Evolutionary conservation across 1,140 invertebrate genomes (phyloP).

Genomic region (Bombus polaris): DNA sequence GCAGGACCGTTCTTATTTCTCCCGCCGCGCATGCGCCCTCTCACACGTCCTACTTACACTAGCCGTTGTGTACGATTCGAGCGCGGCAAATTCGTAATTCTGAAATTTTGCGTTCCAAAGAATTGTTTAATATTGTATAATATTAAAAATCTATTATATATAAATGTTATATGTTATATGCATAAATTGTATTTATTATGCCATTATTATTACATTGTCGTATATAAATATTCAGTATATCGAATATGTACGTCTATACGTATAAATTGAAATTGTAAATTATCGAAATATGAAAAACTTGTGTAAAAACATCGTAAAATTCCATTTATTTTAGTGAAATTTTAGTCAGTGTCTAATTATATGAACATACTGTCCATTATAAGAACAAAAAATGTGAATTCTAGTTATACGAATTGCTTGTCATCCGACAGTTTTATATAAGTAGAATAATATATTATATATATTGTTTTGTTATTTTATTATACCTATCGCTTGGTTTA

Average conservation of each 20-base stretch:
- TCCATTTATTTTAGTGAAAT: not conserved
- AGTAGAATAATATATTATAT: not conserved
- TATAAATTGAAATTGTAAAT: too few relatives aligned
- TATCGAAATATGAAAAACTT: not conserved
- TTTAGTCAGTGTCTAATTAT: too few relatives aligned
- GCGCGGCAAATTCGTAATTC: conserved; percentile 34
- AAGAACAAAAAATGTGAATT: not conserved
- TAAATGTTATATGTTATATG: not conserved
- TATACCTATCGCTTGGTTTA: not conserved
- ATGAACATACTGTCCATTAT: too few relatives aligned
- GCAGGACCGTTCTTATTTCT: conserved; percentile 50
- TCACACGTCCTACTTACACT: not conserved
- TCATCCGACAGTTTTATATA: not conserved
- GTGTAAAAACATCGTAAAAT: not conserved
- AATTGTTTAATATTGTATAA: not conserved
- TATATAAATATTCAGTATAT: not conserved
- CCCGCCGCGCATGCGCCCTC: conserved; percentile 53
- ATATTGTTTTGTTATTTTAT: not conserved
- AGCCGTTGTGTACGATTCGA: not conserved
- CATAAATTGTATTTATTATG: too few relatives aligned
- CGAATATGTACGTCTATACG: not conserved
- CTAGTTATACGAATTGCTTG: not conserved
- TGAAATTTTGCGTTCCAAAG: not conserved
- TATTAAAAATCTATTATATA: not conserved
- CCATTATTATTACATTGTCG: not conserved